Evolutionary conservation across 2,888 invertebrate genomes (phyloP), one percentile per base, ranked within the genome.

Genomic region (Hecatera dysodea): DNA sequence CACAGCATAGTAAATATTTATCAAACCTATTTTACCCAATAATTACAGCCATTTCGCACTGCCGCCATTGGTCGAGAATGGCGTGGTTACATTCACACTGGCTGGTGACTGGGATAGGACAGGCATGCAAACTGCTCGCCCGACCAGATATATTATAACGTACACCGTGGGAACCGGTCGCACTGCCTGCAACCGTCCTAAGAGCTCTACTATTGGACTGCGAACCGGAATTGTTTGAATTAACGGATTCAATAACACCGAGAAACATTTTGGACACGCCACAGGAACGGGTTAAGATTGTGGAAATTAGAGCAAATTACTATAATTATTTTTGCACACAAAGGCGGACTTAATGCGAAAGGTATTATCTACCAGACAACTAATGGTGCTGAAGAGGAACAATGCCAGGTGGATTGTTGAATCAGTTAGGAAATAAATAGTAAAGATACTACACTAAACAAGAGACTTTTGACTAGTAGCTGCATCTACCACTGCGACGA

Each of bases 91-190:
- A 70, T 77, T 76, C 67, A 71, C 65, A 56, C 75, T 46, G 55
- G 63, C 75, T 67, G 62, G 75, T 68, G 66, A 71, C 56, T 72
- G 69, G 48, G 65, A 72, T 63, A 68, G 55, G 55, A 67, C 65
- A 69, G 72, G 72, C 80, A 67, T 71, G 80, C 75, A 82, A 79
- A 71, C 74, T 55, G 70, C 67, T 24, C 62, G 73, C 56, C 46
- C 4, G 61, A 63, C 70, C 59, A 68, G 67, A 67, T 70, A 72
- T 62, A 74, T 73, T 71, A 78, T 77, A 80, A 70, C 65, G 56
- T 63, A 48, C 60, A 78, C 64, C 86, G 84, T 86, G 84, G 84
- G 86, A 86, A 84, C 85, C 85, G 82, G 86, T 81, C 84, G 72
- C 46, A 29, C 39, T 29, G 72, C 56, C 39, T 59, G 44, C 80